phyloP scores from a whole-genome alignment of 2,888 invertebrate genomes.

The Melangyna quadrimaculata region DNA sequence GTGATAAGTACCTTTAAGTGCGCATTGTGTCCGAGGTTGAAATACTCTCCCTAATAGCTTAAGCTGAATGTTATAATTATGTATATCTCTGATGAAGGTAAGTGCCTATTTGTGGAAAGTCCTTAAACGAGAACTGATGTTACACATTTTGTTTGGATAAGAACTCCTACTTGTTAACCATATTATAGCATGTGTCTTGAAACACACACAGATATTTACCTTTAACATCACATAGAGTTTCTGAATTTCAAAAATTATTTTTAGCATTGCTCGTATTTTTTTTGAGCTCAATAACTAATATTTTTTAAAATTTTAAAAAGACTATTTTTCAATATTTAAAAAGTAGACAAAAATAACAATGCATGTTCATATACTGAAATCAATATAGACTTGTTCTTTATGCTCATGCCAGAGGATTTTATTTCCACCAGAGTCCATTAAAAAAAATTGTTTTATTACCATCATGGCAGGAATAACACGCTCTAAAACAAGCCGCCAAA shows the following conservation, averaged over 20 bases:
- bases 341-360: neutral
- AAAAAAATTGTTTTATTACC: constrained; percentile 7
- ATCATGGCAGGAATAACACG: neutral
- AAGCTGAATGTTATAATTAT: neutral
- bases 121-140: neutral
- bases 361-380: neutral
- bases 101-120: neutral
- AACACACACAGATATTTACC: neutral
- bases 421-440: neutral
- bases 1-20: constrained; percentile 1
- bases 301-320: neutral
- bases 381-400: neutral
- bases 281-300: neutral
- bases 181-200: neutral
- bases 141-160: neutral
- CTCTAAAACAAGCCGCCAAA: constrained; percentile 14
- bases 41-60: neutral
- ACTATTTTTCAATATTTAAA: neutral
- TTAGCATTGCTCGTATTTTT: neutral
- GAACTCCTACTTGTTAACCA: neutral
- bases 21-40: neutral
- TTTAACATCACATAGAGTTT: neutral
- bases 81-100: neutral
- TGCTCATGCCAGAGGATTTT: neutral
- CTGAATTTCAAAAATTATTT: neutral